Evolutionary conservation across 1,140 invertebrate species (phyloP), one percentile per base, ranked within the genome.

Genomic region (Hycleus cichorii): DNA sequence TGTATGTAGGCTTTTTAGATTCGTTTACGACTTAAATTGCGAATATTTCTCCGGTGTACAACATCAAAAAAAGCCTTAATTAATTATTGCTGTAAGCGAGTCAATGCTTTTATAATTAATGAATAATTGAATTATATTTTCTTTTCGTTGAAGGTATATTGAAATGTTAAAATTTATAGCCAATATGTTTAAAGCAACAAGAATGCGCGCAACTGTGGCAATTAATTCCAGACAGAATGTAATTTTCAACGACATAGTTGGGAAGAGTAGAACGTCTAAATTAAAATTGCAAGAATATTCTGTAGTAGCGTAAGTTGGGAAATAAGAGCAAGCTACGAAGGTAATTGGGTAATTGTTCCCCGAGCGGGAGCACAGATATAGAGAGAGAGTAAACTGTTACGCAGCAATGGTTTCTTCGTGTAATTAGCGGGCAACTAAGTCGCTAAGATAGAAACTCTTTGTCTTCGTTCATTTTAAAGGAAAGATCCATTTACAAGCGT

Each of bases 291-390:
- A 48, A 40, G 49, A 18, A 42, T 47, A 59, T 48, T 49, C 50
- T 50, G 39, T 42, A 42, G 38, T 3, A 42, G 49, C 26, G 58
- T 60, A 39, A 44, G 47, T 44, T 25, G 42, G 44, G 54, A 53
- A 49, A 62, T 62, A 58, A 58, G 51, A 62, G 56, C 51, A 52
- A 58, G 55, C 57, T 50, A 48, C 43, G 53, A 57, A 60, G 54
- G 60, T 63, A 65, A 65, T 65, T 65, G 64, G 61, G 61, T 65
- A 65, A 65, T 65, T 63, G 64, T 65, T 65, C 64, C 57, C 26
- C 40, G 57, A 65, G 46, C 57, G 47, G 58, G 44, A 45, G 50
- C 55, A 18, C 18, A 18, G 18, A 18, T 18, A 18, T 45, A 42
- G 40, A 42, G 40, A 42, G 6, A 42, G 40, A 42, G 40, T 53